A percentile compares a stretch with the other conserved stretches of the same genome.
These are phyloP conservation scores for Agraylea sexmaculata DNA, from an alignment of 1,140 invertebrate species.

Conservation along the genomic window DNA sequence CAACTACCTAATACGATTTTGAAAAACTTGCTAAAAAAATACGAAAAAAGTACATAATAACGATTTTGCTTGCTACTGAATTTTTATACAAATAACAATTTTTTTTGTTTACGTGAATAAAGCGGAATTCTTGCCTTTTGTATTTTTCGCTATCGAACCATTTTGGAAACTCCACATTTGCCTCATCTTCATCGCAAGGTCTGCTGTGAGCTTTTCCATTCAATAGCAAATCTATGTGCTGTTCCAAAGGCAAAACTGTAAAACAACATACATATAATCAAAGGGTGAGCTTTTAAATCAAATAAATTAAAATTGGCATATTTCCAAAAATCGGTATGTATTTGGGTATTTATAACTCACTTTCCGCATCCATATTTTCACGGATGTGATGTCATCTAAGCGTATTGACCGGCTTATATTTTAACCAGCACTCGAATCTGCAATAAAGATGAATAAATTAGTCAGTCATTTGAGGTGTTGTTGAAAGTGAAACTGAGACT, in stretches of 20 bases:
- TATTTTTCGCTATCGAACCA: constrained; percentile 47
- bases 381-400: no score
- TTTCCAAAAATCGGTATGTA: no score
- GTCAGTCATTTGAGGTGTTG: no score
- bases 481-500: no score
- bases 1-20: not conserved
- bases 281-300: no score
- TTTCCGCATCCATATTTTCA: no score
- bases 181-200: constrained; percentile 20
- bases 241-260: constrained; percentile 16
- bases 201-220: constrained; percentile 11
- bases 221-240: constrained; percentile 11
- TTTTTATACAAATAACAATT: not conserved
- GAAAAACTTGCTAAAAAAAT: constrained; percentile 5
- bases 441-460: no score
- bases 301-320: no score
- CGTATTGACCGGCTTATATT: no score
- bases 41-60: not conserved
- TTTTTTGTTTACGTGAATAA: not conserved
- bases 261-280: not conserved
- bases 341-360: no score
- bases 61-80: constrained; percentile 2
- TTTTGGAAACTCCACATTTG: constrained; percentile 33
- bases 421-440: no score
- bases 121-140: constrained; percentile 31